Base-by-base conservation (phyloP, 2,797 vertebrate species). In the Petrocephalus schoutedeni region DNA sequence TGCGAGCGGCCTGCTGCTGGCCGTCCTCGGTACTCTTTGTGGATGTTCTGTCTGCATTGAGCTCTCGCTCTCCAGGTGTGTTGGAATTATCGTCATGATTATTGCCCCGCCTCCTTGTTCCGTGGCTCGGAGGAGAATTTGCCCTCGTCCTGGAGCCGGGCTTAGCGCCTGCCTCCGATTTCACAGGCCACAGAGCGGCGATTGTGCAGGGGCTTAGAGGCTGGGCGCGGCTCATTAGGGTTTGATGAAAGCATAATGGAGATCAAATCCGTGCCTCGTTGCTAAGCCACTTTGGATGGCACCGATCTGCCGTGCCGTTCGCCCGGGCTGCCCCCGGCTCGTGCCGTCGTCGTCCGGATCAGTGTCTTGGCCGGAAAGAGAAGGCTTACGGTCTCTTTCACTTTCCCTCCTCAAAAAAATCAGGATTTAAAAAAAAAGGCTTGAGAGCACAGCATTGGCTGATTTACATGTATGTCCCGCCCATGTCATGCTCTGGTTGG, bases 211-310 rank as follows among this genome's bases (percentile, higher is more conserved):
- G 89, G 86, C 91, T 95, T 91, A 95, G 87, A 83, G 71, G 91
- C 92, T 92, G 86, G 92, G 89, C 36, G 80, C 71, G 88, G 92
- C 94, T 95, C 93, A 94, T 88, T 89, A 87, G 86, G 87, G 85
- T 91, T 93, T 90, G 90, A 92, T 91, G 90, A 91, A 93, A 92
- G 93, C 92, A 89, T 92, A 89, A 94, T 93, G 89, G 90, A 89
- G 89, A 90, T 93, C 93, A 90, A 49, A 87, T 77, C 90, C 54
- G 87, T 88, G 89, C 91, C 87, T 92, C 89, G 90, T 89, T 90
- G 88, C 74, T 93, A 89, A 93, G 88, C 89, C 59, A 82, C 54
- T 88, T 77, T 87, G 87, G 80, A 92, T 91, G 85, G 83, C 59
- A 41, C 86, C 49, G 91, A 89, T 19, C 89, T 80, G 45, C 16